Evolutionary conservation across 2,113 vertebrate genomes (phyloP), one percentile per base, ranked within the genome.

Genomic region (Brachirus orientalis): DNA sequence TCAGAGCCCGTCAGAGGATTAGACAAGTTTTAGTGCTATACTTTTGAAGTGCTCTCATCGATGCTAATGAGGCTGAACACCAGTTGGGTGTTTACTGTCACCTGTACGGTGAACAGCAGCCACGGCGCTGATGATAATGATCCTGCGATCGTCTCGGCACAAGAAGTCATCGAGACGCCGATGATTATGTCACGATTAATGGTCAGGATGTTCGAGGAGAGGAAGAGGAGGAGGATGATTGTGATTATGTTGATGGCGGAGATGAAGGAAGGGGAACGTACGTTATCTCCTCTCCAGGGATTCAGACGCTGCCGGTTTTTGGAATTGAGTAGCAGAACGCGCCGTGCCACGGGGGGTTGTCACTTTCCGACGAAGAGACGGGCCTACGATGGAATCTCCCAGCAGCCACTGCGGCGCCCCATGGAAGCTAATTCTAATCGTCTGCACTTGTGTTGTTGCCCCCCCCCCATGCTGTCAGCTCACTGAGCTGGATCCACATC

Each of bases 391-490:
- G 77, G 70, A 85, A 89, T 85, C 80, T 89, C 89, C 89, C 88
- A 87, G 79, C 82, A 90, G 82, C 89, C 87, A 86, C 20, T 51
- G 85, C 89, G 52, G 83, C 83, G 11, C 90, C 86, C 84, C 89
- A 80, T 84, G 88, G 86, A 90, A 90, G 89, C 86, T 90, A 82
- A 90, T 89, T 86, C 86, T 91, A 89, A 90, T 91, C 86, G 86
- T 73, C 54, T 16, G 69, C 44, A n/a, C 79, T 82, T 79, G 82
- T 80, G 69, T 77, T 60, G 71, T 55, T 16, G 51, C 66, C 61
- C 75, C 85, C 14, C 71, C 53, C 62, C 37, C 18, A 52, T 44
- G 80, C 83, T 89, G 86, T 87, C 88, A 91, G 84, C 90, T 87
- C 89, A 87, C 72, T 84, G 86, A 88, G 87, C 85, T 83, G 75